Base-by-base conservation (phyloP, 1,140 invertebrate genomes). In the Drosophila pectinifera region DNA sequence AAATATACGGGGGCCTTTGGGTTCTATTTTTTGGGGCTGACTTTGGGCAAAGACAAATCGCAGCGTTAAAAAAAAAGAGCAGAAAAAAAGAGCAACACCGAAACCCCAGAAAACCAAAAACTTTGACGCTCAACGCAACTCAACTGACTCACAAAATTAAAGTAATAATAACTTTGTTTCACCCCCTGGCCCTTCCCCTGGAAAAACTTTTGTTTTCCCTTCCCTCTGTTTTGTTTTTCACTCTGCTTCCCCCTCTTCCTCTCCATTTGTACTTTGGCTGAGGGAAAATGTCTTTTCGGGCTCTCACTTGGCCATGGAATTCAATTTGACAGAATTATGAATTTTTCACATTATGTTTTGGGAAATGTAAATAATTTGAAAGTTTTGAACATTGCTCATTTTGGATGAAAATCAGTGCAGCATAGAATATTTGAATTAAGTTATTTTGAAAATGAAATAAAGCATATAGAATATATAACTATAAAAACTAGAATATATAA, bases 101-200 rank as follows among this genome's bases (percentile, higher is more conserved):
- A 53, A 53, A 31, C 8, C 28, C 58, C 46, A 49, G 28, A 70
- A 72, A 45, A 36, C 54, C 67, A 38, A 59, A 72, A 72, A 74
- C 58, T 74, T 74, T 39, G 49, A 56, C 42, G 41, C 43, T 51
- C 45, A 53, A 41, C 53, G 61, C 61, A 58, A 57, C 63, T 80
- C 81, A 83, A 82, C 84, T 80, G 84, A 83, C 84, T 83, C 67
- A 69, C 79, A 56, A 89, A 88, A 88, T 88, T 88, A 88, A 88
- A 88, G 84, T 86, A 88, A 88, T 88, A 88, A 88, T 88, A 88
- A 88, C 79, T 88, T 88, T 86, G 58, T 55, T 75, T 34, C 67
- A 24, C 51, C 61, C 36, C 20, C 5, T n/a, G n/a, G 24, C 26
- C 38, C 13, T 28, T 7, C 5, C 11, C 22, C 13, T 18, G 72